Evolutionary conservation across 2,888 invertebrate genomes (phyloP).

Genomic region (Rhamnusium bicolor): DNA sequence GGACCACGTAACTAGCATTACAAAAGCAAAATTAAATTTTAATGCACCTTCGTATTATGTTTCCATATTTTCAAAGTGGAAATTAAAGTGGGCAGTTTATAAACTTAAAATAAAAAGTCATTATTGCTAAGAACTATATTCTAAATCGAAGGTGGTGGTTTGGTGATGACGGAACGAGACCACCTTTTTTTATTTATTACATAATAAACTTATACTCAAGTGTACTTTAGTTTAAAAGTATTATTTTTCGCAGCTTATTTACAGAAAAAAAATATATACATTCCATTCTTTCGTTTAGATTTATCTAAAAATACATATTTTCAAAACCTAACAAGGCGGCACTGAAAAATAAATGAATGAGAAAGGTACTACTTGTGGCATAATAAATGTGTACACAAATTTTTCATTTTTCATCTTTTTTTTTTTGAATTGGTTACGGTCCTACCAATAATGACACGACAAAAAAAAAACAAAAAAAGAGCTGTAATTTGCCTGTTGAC

Average conservation of each 20-base stretch:
- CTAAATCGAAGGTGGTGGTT: neutral
- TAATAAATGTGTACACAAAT: neutral
- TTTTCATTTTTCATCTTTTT: too few species aligned
- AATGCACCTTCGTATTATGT: too few species aligned
- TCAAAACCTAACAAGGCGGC: neutral
- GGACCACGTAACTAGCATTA: too few species aligned
- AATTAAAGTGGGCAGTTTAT: too few species aligned
- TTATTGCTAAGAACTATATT: neutral
- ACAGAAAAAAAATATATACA: neutral
- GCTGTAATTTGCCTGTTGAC: too few species aligned
- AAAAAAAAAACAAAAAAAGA: too few species aligned
- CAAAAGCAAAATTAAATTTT: too few species aligned
- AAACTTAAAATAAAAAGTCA: neutral
- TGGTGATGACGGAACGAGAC: neutral
- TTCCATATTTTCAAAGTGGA: too few species aligned
- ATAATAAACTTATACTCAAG: neutral
- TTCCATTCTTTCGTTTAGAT: neutral
- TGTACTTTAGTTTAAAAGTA: neutral
- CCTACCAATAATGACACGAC: too few species aligned
- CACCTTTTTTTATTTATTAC: neutral
- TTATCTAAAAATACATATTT: neutral
- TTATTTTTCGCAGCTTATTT: slow-evolving; percentile 4
- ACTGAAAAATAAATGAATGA: neutral
- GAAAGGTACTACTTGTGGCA: neutral
- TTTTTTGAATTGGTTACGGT: too few species aligned